Base-by-base conservation (phyloP, 2,888 invertebrate genomes). In the Autographa pulchrina region DNA sequence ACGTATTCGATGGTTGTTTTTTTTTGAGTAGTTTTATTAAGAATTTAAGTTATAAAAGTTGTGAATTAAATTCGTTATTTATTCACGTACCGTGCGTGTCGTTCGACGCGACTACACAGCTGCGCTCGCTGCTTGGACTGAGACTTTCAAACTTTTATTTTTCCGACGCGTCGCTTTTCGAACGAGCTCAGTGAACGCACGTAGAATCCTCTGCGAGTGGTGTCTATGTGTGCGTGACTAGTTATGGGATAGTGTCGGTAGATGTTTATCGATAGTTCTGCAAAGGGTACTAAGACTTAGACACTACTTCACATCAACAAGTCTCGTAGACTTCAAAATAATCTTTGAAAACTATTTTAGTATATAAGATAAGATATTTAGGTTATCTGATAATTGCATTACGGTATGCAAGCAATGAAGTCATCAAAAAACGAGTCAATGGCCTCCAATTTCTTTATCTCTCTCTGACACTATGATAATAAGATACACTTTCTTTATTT, bases 71-170 rank as follows among this genome's bases (percentile, higher is more conserved):
- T 75, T 83, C 86, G 82, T 84, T 88, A 85, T 78, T 68, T 74
- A 70, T 65, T 75, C 86, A 93, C 93, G 87, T 92, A 94, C 94
- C 94, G 92, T 79, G 86, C 85, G 86, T 70, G 75, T 89, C 85
- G 89, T 80, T 72, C 76, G 74, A 91, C 89, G 87, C 92, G 91
- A 88, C 91, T 85, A 68, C 76, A 80, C 86, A 78, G 84, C 74
- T 87, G 88, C 92, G 89, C 86, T 89, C 89, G 88, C 83, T 88
- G 88, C 91, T 93, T 92, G 90, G 89, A 87, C 85, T 84, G 85
- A 85, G 85, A 76, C 85, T 90, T 90, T 87, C 85, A 86, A 88
- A 89, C 86, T 90, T 90, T 87, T 89, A 90, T 90, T 92, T 85
- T 92, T 91, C 90, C 90, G 79, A 88, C 88, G 91, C 89, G 84